Evolutionary conservation across 2,888 invertebrate genomes (phyloP), one percentile per base, ranked within the genome.

Genomic region (Lypha dubia): DNA sequence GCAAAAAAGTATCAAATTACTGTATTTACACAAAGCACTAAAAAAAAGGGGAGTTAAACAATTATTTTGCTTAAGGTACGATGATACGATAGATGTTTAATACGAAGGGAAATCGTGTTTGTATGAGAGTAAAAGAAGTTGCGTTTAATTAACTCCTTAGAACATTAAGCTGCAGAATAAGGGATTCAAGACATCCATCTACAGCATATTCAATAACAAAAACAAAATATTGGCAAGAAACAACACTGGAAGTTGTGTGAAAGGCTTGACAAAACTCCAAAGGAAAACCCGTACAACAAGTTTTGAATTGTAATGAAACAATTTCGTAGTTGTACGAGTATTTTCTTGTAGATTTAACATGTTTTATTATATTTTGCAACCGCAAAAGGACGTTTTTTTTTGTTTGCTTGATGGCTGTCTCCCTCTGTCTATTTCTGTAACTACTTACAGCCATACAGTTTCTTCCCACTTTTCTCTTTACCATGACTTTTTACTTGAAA

Each of bases 81-180:
- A 44, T 13, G 41, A 44, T 17, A 41, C 24, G 22, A 20, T 11
- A 58, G 28, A 28, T 56, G 17, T 28, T 28, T 8, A 28, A 20
- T 28, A 35, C 28, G 22, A 63, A 56, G 53, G 49, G 63, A 62
- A 60, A 68, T 49, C 51, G 22, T 28, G 13, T 56, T 41, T 41
- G 17, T 24, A 2, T 24, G 11, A 35, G 22, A 53, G 15, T 13
- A 32, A 41, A 38, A 20, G 32, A 65, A 13, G 6, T 65, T 51
- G 65, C 20, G 68, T 79, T 83, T 74, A 79, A 83, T 83, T 83
- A 83, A 68, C 73, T 79, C 63, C 56, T 70, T 17, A 75, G 68
- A 83, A 56, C 68, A 46, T 20, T 63, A 70, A 83, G 32, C 68
- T 51, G 62, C n/a, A 62, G 7, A 44, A 62, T 46, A 51, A 70